Percentiles rank a stretch among this genome's conserved stretches.
Conservation (phyloP, 2,888 invertebrate genomes). For the Tenthredo distinguenda region DNA sequence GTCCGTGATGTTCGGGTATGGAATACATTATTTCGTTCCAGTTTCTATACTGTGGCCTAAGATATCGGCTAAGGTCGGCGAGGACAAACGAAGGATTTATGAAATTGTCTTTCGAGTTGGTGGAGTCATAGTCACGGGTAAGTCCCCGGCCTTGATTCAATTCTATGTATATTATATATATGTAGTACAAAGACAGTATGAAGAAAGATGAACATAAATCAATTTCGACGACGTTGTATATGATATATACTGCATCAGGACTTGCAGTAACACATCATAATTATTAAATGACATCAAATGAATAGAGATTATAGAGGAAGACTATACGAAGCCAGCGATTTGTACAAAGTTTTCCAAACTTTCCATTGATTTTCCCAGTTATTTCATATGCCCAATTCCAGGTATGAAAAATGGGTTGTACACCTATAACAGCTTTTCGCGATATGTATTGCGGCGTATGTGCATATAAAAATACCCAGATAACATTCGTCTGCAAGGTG, state of each 20-base stretch:
- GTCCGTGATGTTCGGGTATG: slow-evolving; percentile 83
- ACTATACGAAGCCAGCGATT: not conserved
- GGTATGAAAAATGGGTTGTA: not conserved
- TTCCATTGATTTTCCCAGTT: not conserved
- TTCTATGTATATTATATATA: not conserved
- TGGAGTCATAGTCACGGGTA: slow-evolving; percentile 70
- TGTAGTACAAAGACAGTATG: not conserved
- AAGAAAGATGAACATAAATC: not conserved
- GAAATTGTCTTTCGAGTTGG: slow-evolving; percentile 69
- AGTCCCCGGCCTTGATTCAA: slow-evolving; percentile 49
- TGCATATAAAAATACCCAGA: not conserved
- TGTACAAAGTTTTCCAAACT: not conserved
- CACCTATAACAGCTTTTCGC: not conserved
- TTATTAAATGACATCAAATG: not conserved
- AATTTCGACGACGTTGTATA: not conserved
- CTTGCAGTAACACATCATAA: not conserved
- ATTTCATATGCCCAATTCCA: not conserved
- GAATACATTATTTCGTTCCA: slow-evolving; percentile 84
- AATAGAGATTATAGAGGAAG: not conserved
- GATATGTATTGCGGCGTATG: not conserved
- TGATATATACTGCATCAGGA: no score
- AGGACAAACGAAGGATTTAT: slow-evolving; percentile 64
- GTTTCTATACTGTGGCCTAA: slow-evolving; percentile 82
- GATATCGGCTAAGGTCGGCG: slow-evolving; percentile 73
- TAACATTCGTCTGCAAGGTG: not conserved